Conservation (phyloP, 1,140 invertebrate species). For the Chionoecetes opilio region DNA sequence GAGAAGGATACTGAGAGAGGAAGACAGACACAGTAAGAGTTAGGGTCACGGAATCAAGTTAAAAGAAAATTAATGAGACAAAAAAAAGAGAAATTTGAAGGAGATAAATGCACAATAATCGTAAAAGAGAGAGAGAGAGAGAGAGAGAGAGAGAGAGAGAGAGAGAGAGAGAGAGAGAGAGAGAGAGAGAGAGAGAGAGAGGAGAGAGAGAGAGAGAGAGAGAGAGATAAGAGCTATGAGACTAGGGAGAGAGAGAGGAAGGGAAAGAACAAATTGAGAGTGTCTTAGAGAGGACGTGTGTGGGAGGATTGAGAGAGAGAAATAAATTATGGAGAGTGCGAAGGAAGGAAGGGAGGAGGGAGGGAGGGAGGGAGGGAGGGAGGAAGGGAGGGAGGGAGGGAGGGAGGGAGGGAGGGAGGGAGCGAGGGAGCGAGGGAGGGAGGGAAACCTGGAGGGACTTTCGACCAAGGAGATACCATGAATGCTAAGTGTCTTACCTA, state of each 20-base stretch:
- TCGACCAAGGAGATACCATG: neutral
- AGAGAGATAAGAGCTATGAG: no score
- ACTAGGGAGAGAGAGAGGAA: neutral
- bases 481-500: neutral
- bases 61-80: no score
- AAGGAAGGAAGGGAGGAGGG: neutral
- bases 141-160: no score
- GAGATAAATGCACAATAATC: no score
- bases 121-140: neutral
- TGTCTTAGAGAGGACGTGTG: neutral
- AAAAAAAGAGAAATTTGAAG: no score
- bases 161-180: slow-evolving; percentile 3
- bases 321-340: slow-evolving; percentile 3
- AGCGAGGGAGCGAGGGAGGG: no score
- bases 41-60: no score
- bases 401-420: neutral
- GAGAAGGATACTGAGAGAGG: no score
- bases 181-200: neutral
- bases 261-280: neutral
- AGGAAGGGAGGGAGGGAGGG: neutral
- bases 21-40: no score
- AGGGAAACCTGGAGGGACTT: neutral
- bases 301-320: neutral
- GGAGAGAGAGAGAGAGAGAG: neutral
- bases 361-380: neutral